These are phyloP conservation scores for Oscheius sp. DNA, from an alignment of 2,888 invertebrate genomes.

Conservation along the genomic window DNA sequence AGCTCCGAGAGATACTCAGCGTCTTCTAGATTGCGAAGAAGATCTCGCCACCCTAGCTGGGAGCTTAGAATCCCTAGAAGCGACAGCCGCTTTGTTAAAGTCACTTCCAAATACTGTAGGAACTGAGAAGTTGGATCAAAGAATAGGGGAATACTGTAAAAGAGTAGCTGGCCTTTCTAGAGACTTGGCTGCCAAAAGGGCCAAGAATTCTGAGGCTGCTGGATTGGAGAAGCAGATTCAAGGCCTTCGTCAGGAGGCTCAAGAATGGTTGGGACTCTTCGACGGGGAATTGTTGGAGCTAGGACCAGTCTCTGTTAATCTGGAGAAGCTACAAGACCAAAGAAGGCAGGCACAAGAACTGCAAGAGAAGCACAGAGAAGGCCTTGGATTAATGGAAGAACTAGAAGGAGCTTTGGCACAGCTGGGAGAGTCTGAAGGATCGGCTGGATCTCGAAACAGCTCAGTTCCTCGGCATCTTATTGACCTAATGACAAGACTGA, in stretches of 20 bases:
- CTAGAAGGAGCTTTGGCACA: conserved; percentile 33
- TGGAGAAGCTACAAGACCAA: conserved; percentile 37
- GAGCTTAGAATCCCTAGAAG: conserved; percentile 41
- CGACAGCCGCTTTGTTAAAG: conserved; percentile 31
- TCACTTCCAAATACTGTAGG: conserved; percentile 46
- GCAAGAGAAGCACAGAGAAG: conserved; percentile 35
- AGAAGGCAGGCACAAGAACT: conserved; percentile 32
- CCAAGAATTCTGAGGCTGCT: conserved; percentile 32
- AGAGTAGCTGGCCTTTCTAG: conserved; percentile 28
- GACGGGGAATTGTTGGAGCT: conserved; percentile 40
- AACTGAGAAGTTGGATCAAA: conserved; percentile 29
- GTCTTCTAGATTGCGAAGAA: conserved; percentile 33
- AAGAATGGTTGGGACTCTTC: conserved; percentile 32
- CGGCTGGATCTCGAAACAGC: conserved; percentile 26
- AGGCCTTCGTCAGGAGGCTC: conserved; percentile 13
- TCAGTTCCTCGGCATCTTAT: conserved; percentile 31
- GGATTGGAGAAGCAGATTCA: conserved; percentile 38
- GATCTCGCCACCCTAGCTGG: conserved; percentile 30
- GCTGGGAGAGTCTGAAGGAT: conserved; percentile 19
- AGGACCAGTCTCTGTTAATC: conserved; percentile 39
- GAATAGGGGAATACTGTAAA: conserved; percentile 25
- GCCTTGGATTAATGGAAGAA: conserved; percentile 34
- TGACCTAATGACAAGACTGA: conserved; percentile 29
- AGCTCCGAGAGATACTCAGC: conserved; percentile 29
- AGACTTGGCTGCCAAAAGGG: conserved; percentile 39